Evolutionary conservation across 2,888 invertebrate genomes (phyloP).

Genomic region (Cantharis lateralis): DNA sequence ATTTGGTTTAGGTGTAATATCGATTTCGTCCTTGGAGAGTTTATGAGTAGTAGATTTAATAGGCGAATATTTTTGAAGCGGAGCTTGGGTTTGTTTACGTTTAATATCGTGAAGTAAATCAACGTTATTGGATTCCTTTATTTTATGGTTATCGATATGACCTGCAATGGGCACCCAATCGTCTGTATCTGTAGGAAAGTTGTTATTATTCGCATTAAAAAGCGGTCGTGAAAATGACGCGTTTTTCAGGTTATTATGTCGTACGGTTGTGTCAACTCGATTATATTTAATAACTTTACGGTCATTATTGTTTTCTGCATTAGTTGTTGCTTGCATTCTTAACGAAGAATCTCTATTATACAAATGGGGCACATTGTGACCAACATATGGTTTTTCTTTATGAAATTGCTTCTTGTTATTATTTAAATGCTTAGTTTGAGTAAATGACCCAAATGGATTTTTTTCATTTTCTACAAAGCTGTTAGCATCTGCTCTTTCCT

Average conservation of each 20-base stretch:
- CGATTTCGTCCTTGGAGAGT: slow-evolving; percentile 29
- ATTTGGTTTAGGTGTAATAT: slow-evolving; percentile 9
- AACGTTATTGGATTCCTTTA: background rate
- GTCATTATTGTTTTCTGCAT: background rate
- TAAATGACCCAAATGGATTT: slow-evolving; percentile 9
- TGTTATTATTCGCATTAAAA: background rate
- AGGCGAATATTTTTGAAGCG: background rate
- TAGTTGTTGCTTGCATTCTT: background rate
- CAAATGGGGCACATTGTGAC: background rate
- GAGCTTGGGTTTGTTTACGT: slow-evolving; percentile 6
- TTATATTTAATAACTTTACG: background rate
- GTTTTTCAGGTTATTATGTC: slow-evolving; percentile 12
- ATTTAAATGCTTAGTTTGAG: background rate
- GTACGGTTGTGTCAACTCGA: background rate
- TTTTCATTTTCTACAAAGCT: background rate
- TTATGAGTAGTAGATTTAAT: slow-evolving; percentile 35
- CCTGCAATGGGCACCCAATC: slow-evolving; percentile 9
- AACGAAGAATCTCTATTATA: background rate
- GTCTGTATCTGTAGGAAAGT: background rate
- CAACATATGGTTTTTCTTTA: slow-evolving; percentile 1
- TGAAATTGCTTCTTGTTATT: background rate
- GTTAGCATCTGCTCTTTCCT: slow-evolving; percentile 7
- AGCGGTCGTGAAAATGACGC: background rate
- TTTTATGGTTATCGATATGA: background rate
- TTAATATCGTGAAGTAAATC: slow-evolving; percentile 10